These are phyloP conservation scores for Chlorodrepanis virens DNA, from an alignment of 2,113 vertebrate genomes.

Conservation along the genomic window DNA sequence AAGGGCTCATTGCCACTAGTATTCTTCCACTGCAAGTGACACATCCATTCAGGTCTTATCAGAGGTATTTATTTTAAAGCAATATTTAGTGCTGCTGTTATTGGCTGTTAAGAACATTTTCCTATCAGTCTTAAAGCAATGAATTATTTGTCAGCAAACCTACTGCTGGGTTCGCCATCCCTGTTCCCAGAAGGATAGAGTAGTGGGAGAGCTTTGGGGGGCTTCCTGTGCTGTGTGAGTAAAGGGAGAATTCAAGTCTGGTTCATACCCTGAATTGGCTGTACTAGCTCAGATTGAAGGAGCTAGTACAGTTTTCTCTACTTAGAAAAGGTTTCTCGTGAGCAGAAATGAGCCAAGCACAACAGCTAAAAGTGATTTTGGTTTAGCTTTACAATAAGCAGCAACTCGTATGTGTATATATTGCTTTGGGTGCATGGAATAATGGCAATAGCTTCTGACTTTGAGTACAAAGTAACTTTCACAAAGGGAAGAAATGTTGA, in stretches of 20 bases:
- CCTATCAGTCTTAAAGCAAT: not conserved
- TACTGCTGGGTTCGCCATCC: not conserved
- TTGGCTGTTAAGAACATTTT: not conserved
- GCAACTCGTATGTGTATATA: not conserved
- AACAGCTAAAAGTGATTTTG: not conserved
- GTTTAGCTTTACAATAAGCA: not conserved
- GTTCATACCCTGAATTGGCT: not conserved
- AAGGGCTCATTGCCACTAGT: not conserved
- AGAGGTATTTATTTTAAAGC: not conserved
- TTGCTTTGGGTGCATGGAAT: not conserved
- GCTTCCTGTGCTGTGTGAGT: not conserved
- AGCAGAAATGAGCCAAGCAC: not conserved
- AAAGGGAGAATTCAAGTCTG: not conserved
- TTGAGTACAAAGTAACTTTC: not conserved
- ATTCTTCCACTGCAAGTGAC: not conserved
- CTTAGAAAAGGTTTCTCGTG: not conserved
- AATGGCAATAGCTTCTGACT: not conserved
- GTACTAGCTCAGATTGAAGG: not conserved
- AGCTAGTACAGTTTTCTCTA: not conserved
- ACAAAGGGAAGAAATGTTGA: not conserved
- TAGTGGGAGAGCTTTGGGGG: not conserved
- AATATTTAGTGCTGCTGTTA: not conserved
- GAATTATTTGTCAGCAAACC: not conserved
- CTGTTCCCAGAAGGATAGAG: not conserved
- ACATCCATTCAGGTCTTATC: not conserved